phyloP scores from a whole-genome alignment of 2,797 vertebrate species.

The Petrocephalus sullivani region DNA sequence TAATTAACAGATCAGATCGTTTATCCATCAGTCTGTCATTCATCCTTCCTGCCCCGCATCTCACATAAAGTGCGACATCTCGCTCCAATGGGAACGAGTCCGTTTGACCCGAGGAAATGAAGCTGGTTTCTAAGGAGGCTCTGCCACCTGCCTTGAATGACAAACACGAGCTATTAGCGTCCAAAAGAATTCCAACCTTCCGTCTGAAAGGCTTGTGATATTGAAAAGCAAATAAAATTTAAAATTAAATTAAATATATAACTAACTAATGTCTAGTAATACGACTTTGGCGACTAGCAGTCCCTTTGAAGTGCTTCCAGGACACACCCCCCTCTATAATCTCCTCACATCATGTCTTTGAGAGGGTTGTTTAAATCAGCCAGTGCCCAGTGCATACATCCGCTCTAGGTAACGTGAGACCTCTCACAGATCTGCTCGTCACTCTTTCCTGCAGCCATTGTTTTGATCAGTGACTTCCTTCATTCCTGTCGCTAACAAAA shows the following conservation, averaged over 20 bases:
- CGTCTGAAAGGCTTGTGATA: neutral
- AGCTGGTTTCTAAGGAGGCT: neutral
- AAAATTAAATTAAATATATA: neutral
- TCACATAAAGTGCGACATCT: slow-evolving; percentile 5
- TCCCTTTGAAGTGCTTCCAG: neutral
- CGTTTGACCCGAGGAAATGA: neutral
- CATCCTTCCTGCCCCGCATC: slow-evolving; percentile 17
- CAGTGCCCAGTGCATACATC: neutral
- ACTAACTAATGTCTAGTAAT: neutral
- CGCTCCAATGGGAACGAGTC: neutral
- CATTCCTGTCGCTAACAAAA: neutral
- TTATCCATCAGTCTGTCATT: slow-evolving; percentile 33
- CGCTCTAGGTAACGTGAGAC: neutral
- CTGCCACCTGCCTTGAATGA: neutral
- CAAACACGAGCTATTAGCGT: neutral
- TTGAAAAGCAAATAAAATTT: neutral
- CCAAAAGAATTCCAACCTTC: neutral
- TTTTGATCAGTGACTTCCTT: neutral
- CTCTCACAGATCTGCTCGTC: neutral
- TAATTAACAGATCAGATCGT: slow-evolving; percentile 37
- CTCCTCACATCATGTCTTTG: slow-evolving; percentile 3
- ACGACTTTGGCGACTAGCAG: neutral
- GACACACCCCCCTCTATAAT: neutral
- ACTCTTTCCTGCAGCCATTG: neutral
- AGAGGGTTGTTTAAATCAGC: slow-evolving; percentile 6